Base-by-base conservation (phyloP, 1,140 invertebrate species). In the Drosophila pseudoobscura region DNA sequence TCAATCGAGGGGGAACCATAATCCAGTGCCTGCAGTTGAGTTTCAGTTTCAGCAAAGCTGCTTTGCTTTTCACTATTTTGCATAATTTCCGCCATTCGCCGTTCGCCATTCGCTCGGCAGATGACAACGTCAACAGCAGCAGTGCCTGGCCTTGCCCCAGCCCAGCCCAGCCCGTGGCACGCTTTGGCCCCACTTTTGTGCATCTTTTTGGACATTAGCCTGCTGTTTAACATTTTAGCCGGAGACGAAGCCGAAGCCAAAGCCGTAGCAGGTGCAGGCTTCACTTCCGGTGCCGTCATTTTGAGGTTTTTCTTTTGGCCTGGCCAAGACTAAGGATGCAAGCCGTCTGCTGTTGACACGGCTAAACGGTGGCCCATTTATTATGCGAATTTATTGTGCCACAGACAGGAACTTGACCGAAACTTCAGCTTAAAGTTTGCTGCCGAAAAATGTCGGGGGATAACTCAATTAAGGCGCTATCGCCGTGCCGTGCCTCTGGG, bases 31-130 rank as follows among this genome's bases (percentile, higher is more conserved):
- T 66, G 78, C 71, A 73, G 87, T 82, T 87, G 80, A 75, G 78
- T 74, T 90, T 79, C 71, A 83, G 87, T 82, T 80, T 74, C 75
- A 62, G 66, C 63, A 88, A 90, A 90, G 87, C 80, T 47, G 85
- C 80, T 85, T 85, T 89, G 76, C 78, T 17, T 17, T 17, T 17
- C 15, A 17, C 85, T 89, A 77, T 89, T 89, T 89, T 85, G 80
- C 87, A 89, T 89, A 89, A 89, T 89, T 89, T 89, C 66, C 77
- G 75, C 75, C 69, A 70, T 80, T 72, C 75, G 72, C 58, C n/a
- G n/a, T n/a, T n/a, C 77, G 75, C 75, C 69, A 70, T 80, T 72
- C 75, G 72, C 58, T 54, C 54, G 41, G 29, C 55, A 43, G 60
- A 41, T 61, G 68, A 64, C 71, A 74, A 47, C 72, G 70, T 57